Conservation (phyloP, 2,797 vertebrate species). For the Echeneis naucrates region DNA sequence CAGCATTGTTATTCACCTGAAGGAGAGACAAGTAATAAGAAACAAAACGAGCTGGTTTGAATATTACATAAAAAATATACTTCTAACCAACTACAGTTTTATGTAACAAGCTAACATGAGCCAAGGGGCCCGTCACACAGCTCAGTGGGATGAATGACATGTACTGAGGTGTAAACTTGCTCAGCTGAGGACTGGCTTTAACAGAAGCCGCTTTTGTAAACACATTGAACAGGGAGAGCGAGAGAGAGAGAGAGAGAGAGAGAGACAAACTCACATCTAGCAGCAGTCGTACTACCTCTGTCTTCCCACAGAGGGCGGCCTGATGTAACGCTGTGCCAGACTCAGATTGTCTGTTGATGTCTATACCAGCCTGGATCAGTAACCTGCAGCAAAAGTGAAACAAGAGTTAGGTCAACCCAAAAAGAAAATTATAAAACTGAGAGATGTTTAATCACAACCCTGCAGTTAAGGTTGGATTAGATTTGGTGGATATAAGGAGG, state of each 20-base stretch:
- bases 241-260: background rate
- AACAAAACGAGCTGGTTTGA: conserved; percentile 7
- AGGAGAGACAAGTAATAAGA: conserved; percentile 27
- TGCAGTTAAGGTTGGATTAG: background rate
- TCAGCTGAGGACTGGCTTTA: conserved; percentile 30
- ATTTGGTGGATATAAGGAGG: background rate
- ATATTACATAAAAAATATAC: conserved; percentile 9
- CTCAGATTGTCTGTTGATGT: conserved; percentile 97
- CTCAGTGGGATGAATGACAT: conserved; percentile 42
- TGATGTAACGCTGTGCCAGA: conserved; percentile 95
- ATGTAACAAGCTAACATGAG: conserved; percentile 40
- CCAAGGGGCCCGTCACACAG: conserved; percentile 32
- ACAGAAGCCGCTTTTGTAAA: conserved; percentile 51
- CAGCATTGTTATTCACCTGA: conserved; percentile 6
- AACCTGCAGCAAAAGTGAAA: conserved; percentile 80
- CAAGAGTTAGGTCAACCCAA: background rate
- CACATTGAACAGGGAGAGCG: conserved; percentile 15
- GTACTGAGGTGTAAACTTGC: conserved; percentile 44
- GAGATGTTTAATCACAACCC: background rate
- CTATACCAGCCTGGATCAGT: conserved; percentile 95
- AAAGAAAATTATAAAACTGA: background rate
- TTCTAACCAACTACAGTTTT: conserved; percentile 29
- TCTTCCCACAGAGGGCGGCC: conserved; percentile 96
- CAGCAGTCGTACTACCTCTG: conserved; percentile 94
- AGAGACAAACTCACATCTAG: conserved; percentile 88